These are phyloP conservation scores for Lepidurus apus DNA, from an alignment of 1,140 invertebrate genomes.

Conservation along the genomic window DNA sequence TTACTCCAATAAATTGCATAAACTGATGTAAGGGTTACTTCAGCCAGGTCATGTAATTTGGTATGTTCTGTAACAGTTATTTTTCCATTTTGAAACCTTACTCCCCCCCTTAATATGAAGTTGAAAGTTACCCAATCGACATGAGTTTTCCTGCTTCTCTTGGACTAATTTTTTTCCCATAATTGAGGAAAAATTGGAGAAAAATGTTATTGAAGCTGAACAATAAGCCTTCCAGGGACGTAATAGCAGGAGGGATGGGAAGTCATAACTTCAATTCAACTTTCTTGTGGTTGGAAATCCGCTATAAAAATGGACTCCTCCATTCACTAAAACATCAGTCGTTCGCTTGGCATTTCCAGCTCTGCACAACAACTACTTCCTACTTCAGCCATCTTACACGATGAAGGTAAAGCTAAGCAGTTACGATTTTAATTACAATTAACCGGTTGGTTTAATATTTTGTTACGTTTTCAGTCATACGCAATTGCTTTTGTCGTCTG, in stretches of 20 bases:
- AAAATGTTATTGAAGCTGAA: background rate
- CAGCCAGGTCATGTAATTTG: no score
- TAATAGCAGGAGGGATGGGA: background rate
- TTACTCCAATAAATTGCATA: no score
- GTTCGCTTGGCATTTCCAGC: background rate
- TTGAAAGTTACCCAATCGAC: no score
- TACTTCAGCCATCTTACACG: background rate
- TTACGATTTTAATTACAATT: background rate
- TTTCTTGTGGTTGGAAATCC: background rate
- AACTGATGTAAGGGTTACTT: no score
- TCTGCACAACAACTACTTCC: background rate
- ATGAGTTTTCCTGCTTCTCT: no score
- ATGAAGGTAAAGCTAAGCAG: background rate
- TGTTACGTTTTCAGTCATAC: background rate
- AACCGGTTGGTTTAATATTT: background rate
- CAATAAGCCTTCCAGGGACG: background rate
- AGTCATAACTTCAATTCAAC: background rate
- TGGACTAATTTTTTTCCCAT: background rate
- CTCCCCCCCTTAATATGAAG: no score
- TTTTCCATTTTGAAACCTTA: no score
- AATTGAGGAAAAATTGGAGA: background rate
- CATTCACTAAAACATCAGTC: background rate
- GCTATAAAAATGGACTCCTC: background rate
- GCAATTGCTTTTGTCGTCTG: background rate
- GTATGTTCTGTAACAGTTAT: no score